A percentile compares a stretch with the other conserved stretches of the same genome.
These are phyloP conservation scores for Albula glossodonta DNA, from an alignment of 2,113 vertebrate species.

Conservation along the genomic window DNA sequence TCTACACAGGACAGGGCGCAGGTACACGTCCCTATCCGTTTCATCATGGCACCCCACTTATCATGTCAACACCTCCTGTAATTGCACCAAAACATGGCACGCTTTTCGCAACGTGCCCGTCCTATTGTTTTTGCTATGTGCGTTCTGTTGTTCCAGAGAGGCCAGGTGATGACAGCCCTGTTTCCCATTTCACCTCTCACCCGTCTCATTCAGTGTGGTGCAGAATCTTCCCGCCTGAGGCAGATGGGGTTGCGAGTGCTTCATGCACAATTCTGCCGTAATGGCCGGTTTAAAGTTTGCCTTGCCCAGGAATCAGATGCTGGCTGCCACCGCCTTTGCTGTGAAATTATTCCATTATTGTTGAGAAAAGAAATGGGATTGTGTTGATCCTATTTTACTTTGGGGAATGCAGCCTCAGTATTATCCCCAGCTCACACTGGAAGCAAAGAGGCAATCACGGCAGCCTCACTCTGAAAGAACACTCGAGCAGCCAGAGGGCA, in stretches of 20 bases:
- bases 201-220: background rate
- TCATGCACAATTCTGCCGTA: conserved; percentile 44
- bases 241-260: background rate
- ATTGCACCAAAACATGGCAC: background rate
- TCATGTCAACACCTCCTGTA: too few relatives aligned
- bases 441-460: conserved; percentile 76
- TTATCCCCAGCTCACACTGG: conserved; percentile 74
- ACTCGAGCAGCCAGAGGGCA: conserved; percentile 69
- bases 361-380: conserved; percentile 75
- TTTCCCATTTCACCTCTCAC: background rate
- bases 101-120: background rate
- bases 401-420: conserved; percentile 53
- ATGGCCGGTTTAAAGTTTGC: conserved; percentile 47
- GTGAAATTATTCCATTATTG: conserved; percentile 78
- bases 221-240: background rate
- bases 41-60: too few relatives aligned
- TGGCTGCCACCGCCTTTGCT: conserved; percentile 51
- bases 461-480: conserved; percentile 73
- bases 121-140: background rate
- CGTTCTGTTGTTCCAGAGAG: background rate
- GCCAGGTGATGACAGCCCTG: background rate
- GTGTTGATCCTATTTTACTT: conserved; percentile 71
- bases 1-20: background rate
- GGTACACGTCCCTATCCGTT: too few relatives aligned
- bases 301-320: conserved; percentile 48